Evolutionary conservation across 2,888 invertebrate genomes (phyloP).

Genomic region (Platycheirus rosarum): DNA sequence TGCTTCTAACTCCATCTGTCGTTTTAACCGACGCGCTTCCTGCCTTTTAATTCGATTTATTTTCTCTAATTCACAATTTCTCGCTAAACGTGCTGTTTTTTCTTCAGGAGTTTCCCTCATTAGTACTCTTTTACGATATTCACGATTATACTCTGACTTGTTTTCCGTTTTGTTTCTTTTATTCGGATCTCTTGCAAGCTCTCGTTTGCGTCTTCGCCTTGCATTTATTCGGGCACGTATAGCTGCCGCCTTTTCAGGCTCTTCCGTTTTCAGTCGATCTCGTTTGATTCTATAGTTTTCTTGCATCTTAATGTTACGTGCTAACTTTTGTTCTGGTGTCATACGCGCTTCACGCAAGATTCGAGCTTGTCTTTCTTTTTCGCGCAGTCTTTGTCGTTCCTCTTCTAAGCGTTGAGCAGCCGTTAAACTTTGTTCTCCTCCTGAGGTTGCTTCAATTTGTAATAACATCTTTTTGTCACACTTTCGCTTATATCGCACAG

Average conservation of each 20-base stretch:
- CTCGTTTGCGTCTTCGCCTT: background rate
- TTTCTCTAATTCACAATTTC: background rate
- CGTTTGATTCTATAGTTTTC: background rate
- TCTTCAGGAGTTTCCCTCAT: background rate
- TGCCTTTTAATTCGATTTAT: background rate
- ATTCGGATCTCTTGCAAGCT: background rate
- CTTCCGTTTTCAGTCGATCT: background rate
- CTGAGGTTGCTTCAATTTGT: background rate
- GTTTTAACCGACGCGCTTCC: background rate
- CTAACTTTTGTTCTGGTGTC: background rate
- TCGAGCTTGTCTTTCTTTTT: background rate
- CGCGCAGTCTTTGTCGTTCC: background rate
- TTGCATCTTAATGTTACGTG: background rate
- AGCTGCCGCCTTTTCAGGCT: background rate
- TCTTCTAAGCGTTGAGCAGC: background rate
- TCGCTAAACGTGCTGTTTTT: background rate
- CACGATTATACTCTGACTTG: background rate
- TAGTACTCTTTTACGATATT: background rate
- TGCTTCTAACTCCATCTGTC: background rate
- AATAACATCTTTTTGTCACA: background rate
- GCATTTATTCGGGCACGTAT: slow-evolving; percentile 7
- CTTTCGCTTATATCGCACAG: background rate
- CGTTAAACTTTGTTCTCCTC: background rate
- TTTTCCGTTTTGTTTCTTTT: background rate
- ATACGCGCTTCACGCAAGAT: background rate